Evolutionary conservation across 2,113 vertebrate species (phyloP), one percentile per base, ranked within the genome.

Genomic region (Saccopteryx bilineata): DNA sequence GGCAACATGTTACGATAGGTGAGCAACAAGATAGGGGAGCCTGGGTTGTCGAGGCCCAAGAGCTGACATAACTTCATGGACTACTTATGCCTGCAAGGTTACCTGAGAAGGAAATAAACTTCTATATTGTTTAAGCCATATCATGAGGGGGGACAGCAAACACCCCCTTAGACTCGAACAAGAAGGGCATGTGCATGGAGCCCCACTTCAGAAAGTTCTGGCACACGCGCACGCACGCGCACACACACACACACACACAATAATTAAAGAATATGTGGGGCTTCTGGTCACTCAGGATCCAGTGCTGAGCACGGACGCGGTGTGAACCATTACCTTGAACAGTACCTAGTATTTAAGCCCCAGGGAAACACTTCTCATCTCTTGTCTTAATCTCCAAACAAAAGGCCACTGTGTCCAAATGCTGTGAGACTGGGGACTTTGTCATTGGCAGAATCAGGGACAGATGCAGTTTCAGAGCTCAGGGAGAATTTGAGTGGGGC

Each of bases 351-450:
- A n/a, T 31, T 81, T 39, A 84, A 75, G 76, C 50, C 24, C 86
- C 86, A 84, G 39, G 50, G 60, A 81, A 75, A 66, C 6, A 7
- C 6, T 60, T 54, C 93, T 81, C 18, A 17, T 80, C 28, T 66
- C 74, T n/a, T 78, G 50, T 72, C 31, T 31, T 75, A 31, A 81
- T 52, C 46, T 76, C 23, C 50, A 80, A 68, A 90, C 71, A 90
- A 75, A 95, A 79, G 68, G 54, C 65, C 61, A 48, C 82, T 66
- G 76, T 91, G 58, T 91, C 91, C 87, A 80, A 74, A 13, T 2
- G 26, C 26, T 61, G n/a, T 75, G 74, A 75, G 60, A 68, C 0
- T n/a, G 78, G 86, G 71, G 76, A n/a, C 50, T 15, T 52, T 18
- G 75, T 26, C 68, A n/a, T 1, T 3, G 21, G n/a, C 78, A 66